A percentile compares a stretch with the other conserved stretches of the same genome.
These are phyloP conservation scores for Eupithecia vulgata DNA, from an alignment of 2,888 invertebrate species.

Conservation along the genomic window DNA sequence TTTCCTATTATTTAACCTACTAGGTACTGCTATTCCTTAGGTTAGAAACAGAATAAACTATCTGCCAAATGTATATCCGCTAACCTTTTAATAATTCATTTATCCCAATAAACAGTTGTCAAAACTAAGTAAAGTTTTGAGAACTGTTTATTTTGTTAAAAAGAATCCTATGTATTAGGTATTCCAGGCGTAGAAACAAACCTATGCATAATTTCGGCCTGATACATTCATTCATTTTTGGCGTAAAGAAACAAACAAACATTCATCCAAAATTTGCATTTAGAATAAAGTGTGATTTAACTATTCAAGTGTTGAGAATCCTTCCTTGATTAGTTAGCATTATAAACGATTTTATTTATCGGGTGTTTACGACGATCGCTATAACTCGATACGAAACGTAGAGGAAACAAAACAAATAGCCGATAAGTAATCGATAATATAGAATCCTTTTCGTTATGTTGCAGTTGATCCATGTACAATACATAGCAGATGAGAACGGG, in stretches of 20 bases:
- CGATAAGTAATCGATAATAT: not conserved
- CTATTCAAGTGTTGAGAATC: not conserved
- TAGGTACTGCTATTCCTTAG: not conserved
- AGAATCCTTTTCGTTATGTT: conserved; percentile 33
- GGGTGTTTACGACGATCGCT: no score
- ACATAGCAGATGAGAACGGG: conserved; percentile 89
- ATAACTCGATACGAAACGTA: no score
- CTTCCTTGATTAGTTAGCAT: not conserved
- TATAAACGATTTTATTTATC: no score
- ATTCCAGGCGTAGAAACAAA: not conserved
- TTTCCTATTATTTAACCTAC: not conserved
- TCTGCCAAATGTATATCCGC: not conserved
- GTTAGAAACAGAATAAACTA: not conserved
- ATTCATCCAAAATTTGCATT: not conserved
- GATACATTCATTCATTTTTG: not conserved
- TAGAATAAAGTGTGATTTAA: not conserved
- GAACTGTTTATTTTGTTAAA: not conserved
- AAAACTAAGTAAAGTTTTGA: no score
- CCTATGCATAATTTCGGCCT: not conserved
- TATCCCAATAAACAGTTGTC: no score
- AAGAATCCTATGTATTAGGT: not conserved
- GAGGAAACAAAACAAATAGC: not conserved
- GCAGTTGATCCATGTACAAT: conserved; percentile 85
- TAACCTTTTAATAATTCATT: not conserved
- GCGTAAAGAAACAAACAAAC: not conserved